Conservation (phyloP, 2,113 vertebrate genomes). For the Propithecus coquereli region DNA sequence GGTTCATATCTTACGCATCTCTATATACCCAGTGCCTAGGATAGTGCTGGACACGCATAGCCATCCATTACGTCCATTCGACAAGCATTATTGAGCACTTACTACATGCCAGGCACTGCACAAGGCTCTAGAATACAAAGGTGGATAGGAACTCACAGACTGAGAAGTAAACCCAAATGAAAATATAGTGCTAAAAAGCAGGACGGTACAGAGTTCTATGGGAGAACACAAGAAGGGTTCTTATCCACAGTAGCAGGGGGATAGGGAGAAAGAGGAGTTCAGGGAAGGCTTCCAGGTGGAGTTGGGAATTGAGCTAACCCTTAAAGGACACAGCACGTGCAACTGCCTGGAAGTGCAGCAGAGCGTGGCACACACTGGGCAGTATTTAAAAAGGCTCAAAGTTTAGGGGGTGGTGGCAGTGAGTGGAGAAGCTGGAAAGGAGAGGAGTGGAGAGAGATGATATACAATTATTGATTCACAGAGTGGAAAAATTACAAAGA, state of each 20-base stretch:
- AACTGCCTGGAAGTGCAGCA: not conserved
- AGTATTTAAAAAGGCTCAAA: not conserved
- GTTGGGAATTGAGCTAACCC: not conserved
- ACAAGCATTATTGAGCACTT: not conserved
- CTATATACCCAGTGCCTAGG: not conserved
- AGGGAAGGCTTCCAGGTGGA: not conserved
- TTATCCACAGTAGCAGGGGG: not conserved
- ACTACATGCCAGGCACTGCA: not conserved
- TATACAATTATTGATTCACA: not conserved
- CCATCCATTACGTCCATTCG: not conserved
- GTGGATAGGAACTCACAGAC: not conserved
- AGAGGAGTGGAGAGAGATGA: not conserved
- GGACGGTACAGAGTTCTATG: not conserved
- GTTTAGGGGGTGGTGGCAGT: not conserved
- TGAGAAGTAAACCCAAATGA: not conserved
- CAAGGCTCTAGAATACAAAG: not conserved
- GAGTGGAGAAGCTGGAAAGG: not conserved
- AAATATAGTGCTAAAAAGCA: not conserved
- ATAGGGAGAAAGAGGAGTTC: not conserved
- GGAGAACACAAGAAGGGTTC: not conserved
- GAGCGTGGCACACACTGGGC: not conserved
- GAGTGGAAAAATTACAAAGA: not conserved
- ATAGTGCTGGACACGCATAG: not conserved
- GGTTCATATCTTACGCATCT: not conserved
- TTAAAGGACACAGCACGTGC: not conserved